Percentiles rank a stretch among this genome's conserved stretches.
Evolutionary conservation across 2,888 invertebrate genomes (phyloP).

Genomic region (Stenurella melanura): DNA sequence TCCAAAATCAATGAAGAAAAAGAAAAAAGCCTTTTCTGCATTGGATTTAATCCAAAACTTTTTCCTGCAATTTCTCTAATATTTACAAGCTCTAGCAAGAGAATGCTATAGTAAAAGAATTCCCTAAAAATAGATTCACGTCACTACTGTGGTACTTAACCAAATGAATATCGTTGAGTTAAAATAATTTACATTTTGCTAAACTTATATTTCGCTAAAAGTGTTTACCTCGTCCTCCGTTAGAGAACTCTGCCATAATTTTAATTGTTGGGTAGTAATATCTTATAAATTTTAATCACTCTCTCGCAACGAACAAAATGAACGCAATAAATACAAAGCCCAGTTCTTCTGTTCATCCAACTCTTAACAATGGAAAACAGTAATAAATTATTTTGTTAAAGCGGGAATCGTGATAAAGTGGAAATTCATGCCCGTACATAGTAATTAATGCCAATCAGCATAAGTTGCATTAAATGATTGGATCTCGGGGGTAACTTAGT

Average conservation of each 20-base stretch:
- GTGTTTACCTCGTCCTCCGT: not conserved
- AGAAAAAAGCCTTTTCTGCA: too few species aligned
- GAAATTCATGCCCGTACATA: conserved; percentile 42
- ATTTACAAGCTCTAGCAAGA: too few species aligned
- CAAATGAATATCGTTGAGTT: too few species aligned
- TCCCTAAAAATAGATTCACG: too few species aligned
- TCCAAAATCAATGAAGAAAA: too few species aligned
- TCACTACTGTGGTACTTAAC: too few species aligned
- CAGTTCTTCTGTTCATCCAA: conserved; percentile 5
- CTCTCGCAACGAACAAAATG: conserved; percentile 15
- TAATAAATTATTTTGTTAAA: conserved; percentile 42
- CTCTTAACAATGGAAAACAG: conserved; percentile 27
- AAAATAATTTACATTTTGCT: too few species aligned
- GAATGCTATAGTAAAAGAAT: too few species aligned
- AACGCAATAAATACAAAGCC: conserved; percentile 33
- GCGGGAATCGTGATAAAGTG: conserved; percentile 40
- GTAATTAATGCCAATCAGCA: conserved; percentile 48
- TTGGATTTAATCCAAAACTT: too few species aligned
- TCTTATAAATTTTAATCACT: conserved; percentile 37
- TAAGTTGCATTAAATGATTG: conserved; percentile 46
- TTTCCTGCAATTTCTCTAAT: too few species aligned
- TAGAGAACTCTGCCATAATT: not conserved
- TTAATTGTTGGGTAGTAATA: conserved; percentile 30
- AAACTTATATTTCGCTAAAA: not conserved
- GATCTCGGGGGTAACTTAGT: conserved; percentile 41